phyloP scores from a whole-genome alignment of 2,797 vertebrate genomes.

The Gymnoscopelus braueri region DNA sequence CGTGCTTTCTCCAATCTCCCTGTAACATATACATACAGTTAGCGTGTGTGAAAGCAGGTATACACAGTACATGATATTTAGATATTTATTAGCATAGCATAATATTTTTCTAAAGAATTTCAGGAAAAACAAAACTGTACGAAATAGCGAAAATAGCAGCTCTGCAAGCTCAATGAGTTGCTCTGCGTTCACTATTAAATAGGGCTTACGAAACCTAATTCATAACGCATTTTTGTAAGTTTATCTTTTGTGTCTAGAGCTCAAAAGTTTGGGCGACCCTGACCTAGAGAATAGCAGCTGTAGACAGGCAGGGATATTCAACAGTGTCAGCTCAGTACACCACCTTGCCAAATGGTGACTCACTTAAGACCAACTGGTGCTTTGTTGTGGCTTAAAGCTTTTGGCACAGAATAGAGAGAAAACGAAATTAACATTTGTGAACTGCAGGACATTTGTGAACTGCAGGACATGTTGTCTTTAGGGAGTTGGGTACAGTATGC shows the following conservation, averaged over 20 bases:
- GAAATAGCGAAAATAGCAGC: too few species aligned
- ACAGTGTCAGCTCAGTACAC: conserved; percentile 27
- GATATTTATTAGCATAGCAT: too few species aligned
- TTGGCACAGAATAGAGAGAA: conserved; percentile 29
- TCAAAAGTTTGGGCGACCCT: too few species aligned
- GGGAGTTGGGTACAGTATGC: not conserved
- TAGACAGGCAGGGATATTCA: conserved; percentile 30
- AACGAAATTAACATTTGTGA: conserved; percentile 20
- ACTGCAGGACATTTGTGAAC: not conserved
- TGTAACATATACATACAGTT: too few species aligned
- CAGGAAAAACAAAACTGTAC: too few species aligned
- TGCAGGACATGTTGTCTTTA: not conserved
- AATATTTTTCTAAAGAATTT: too few species aligned
- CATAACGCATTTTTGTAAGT: too few species aligned
- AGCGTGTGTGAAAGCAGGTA: not conserved
- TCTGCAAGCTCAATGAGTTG: too few species aligned
- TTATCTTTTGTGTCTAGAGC: too few species aligned
- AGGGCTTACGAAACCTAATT: too few species aligned
- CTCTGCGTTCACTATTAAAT: too few species aligned
- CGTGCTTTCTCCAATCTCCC: too few species aligned
- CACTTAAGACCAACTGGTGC: conserved; percentile 29
- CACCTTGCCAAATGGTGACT: conserved; percentile 55
- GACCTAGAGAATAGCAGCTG: conserved; percentile 24
- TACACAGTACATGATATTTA: not conserved
- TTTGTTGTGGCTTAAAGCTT: conserved; percentile 24